Evolutionary conservation across 1,140 invertebrate species (phyloP), one percentile per base, ranked within the genome.

Genomic region (Delia radicum): DNA sequence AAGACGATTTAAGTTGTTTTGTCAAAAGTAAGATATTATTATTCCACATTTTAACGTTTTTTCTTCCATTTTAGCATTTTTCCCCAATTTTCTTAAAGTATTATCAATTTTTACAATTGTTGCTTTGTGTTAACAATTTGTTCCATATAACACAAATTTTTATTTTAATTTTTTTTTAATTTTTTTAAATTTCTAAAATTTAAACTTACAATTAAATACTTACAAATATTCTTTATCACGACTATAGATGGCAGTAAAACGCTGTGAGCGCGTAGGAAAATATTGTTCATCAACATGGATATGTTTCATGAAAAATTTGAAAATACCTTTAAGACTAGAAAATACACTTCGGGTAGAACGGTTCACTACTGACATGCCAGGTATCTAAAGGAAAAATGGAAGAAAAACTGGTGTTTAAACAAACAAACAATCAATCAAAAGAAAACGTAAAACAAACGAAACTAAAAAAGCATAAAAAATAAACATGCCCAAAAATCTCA

Each of bases 201-300:
- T n/a, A n/a, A n/a, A n/a, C n/a, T 15, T n/a, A 33, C 27, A 6
- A n/a, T 46, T 27, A 31, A 62, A 29, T 77, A 89, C 92, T 91
- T 87, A 94, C 93, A 95, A 89, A 85, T 95, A 95, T 85, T 94
- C 94, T 85, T 95, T 96, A 82, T 96, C 94, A 74, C 93, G 90
- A 74, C 91, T 93, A 84, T 95, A 97, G 75, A 95, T 92, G 13
- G 94, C 94, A 15, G 94, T 95, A 69, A 93, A 92, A 73, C 91
- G 88, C 79, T 93, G 91, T 62, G 89, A 90, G 80, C 91, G 90
- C 74, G 90, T 89, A 0, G 93, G 93, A 82, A 95, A 95, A 78
- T 90, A 87, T 0, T 86, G 82, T 21, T 89, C 88, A 80, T 94
- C 92, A 0, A 94, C 89, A 76, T 90, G 87, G 76, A 93, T 90